Evolutionary conservation across 2,888 invertebrate species (phyloP).

Genomic region (Liposcelis brunnea): DNA sequence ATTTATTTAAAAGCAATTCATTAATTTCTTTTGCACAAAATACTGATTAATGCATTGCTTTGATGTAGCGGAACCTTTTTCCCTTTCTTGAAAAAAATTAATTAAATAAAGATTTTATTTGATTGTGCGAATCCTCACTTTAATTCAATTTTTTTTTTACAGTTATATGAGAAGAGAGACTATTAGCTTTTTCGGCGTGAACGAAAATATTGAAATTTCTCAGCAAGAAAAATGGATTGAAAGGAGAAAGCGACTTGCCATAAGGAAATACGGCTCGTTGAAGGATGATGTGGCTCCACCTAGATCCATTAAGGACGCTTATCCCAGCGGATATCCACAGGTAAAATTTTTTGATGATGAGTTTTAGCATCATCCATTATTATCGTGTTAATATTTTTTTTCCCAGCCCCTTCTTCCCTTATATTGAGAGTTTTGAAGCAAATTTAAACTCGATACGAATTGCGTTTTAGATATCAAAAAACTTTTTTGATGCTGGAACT

Average conservation of each 20-base stretch:
- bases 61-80: conserved; percentile 1
- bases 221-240: conserved; percentile 64
- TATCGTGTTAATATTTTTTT: no score
- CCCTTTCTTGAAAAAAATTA: neutral
- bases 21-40: no score
- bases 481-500: no score
- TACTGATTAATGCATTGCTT: neutral
- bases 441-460: no score
- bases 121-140: neutral
- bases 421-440: no score
- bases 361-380: no score
- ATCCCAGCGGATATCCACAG: no score
- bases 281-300: conserved; percentile 25
- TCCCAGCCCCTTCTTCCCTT: no score
- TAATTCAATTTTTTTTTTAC: conserved; percentile 13
- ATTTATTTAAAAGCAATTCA: conserved; percentile 2
- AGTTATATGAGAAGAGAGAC: conserved; percentile 62
- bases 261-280: conserved; percentile 40
- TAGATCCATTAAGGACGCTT: neutral
- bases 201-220: conserved; percentile 55
- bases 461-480: no score
- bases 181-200: conserved; percentile 71
- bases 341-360: no score
- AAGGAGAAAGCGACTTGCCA: conserved; percentile 58
- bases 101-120: no score